phyloP scores from a whole-genome alignment of 23 tunicate species.

The Trididemnum nubilum region DNA sequence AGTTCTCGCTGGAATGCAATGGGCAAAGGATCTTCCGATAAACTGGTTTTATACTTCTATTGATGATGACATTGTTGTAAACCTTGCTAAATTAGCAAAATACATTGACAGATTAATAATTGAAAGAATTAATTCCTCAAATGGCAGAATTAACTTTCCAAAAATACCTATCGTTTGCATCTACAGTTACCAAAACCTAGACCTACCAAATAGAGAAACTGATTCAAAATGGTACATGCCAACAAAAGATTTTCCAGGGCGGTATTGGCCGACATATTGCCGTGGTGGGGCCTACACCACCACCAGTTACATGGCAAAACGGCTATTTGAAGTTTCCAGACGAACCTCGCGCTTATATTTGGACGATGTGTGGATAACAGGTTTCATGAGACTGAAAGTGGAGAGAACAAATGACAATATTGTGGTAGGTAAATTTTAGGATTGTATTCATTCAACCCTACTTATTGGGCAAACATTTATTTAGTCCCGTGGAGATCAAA shows the following conservation, averaged over 20 bases:
- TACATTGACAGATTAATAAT: neutral
- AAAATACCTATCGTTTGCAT: conserved; percentile 47
- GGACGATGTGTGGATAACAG: conserved; percentile 69
- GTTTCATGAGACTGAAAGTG: conserved; percentile 34
- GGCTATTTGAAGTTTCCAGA: conserved; percentile 35
- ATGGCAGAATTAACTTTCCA: neutral
- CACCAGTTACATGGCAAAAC: neutral
- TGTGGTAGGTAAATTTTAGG: conserved; percentile 26
- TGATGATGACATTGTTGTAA: conserved; percentile 42
- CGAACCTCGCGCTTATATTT: neutral
- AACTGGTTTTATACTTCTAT: conserved; percentile 39
- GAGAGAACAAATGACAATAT: neutral
- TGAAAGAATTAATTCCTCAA: neutral
- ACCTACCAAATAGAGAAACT: conserved; percentile 30
- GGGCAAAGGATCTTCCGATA: conserved; percentile 38
- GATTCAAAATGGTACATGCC: conserved; percentile 51
- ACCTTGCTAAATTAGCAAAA: neutral
- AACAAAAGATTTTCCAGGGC: conserved; percentile 10
- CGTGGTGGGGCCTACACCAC: conserved; percentile 49
- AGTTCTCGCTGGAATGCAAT: conserved; percentile 61
- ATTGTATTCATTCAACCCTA: too few species aligned
- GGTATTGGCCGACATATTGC: conserved; percentile 47
- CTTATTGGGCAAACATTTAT: too few species aligned
- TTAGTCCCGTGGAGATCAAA: too few species aligned
- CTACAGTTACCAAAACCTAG: conserved; percentile 47